Conservation (phyloP, 2,888 invertebrate genomes). For the Erebia aethiops region DNA sequence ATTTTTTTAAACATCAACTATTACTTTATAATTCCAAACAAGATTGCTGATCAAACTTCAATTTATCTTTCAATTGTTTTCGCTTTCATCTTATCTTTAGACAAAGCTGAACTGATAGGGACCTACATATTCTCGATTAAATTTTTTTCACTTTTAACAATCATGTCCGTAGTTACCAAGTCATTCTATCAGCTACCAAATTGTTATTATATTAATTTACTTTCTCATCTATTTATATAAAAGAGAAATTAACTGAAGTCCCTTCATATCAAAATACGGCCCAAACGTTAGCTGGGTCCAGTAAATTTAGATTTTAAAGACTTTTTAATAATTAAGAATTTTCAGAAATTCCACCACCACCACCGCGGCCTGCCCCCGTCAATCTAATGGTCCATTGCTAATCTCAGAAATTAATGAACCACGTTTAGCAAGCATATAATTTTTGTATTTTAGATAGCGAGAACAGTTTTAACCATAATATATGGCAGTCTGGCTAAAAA, state of each 20-base stretch:
- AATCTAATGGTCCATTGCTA: background rate
- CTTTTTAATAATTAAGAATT: too few relatives aligned
- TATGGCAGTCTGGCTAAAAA: too few relatives aligned
- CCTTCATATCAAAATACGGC: too few relatives aligned
- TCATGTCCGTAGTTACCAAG: background rate
- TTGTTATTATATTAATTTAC: background rate
- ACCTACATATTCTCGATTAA: constrained; percentile 4
- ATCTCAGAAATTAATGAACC: background rate
- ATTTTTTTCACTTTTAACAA: constrained; percentile 6
- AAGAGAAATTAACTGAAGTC: too few relatives aligned
- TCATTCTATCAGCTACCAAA: background rate
- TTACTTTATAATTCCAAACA: constrained; percentile 1
- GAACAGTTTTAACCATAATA: too few relatives aligned
- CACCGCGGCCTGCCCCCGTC: too few relatives aligned
- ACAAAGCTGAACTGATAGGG: constrained; percentile 5
- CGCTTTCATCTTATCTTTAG: constrained; percentile 19
- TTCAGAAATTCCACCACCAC: too few relatives aligned
- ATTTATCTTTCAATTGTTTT: constrained; percentile 23
- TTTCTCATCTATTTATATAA: too few relatives aligned
- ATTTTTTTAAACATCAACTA: background rate
- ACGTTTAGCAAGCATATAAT: background rate
- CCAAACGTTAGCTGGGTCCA: too few relatives aligned
- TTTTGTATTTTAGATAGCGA: background rate
- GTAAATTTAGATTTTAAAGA: too few relatives aligned
- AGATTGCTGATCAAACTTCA: constrained; percentile 18